A percentile compares a stretch with the other conserved stretches of the same genome.
Conservation (phyloP, 1,140 invertebrate genomes). For the Dinothrombium tinctorium region DNA sequence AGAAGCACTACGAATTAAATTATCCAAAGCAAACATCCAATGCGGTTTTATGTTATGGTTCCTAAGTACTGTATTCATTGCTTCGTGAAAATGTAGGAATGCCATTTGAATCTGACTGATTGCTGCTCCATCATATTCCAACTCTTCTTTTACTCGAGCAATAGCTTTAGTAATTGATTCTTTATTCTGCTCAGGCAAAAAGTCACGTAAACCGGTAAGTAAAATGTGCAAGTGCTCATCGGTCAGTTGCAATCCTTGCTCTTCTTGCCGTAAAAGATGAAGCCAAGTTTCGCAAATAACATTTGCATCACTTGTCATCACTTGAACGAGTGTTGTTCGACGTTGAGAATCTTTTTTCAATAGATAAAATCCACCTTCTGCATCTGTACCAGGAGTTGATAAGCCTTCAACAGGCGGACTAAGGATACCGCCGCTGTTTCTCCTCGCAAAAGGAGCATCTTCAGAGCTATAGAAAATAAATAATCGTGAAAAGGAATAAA, state of each 20-base stretch:
- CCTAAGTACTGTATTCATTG: conserved; percentile 41
- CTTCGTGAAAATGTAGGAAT: conserved; percentile 65
- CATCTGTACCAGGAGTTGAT: conserved; percentile 11
- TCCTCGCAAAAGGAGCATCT: conserved; percentile 22
- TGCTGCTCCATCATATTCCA: conserved; percentile 56
- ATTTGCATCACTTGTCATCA: conserved; percentile 60
- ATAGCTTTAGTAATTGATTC: conserved; percentile 8
- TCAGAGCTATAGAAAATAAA: conserved; percentile 16
- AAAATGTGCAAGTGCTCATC: conserved; percentile 47
- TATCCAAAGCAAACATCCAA: conserved; percentile 98
- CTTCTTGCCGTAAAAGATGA: conserved; percentile 8
- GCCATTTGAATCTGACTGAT: conserved; percentile 77
- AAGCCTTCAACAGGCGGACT: conserved; percentile 17
- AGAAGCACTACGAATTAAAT: conserved; percentile 66
- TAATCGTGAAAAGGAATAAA: background rate
- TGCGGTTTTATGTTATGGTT: conserved; percentile 90
- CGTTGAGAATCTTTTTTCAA: conserved; percentile 91
- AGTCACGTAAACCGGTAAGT: conserved; percentile 51
- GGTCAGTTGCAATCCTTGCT: conserved; percentile 10
- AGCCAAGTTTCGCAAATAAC: conserved; percentile 13
- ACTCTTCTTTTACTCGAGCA: conserved; percentile 41
- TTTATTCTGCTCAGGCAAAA: conserved; percentile 48
- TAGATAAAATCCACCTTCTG: conserved; percentile 64
- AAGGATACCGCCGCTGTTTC: conserved; percentile 11
- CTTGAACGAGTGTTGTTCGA: conserved; percentile 62